Conservation (phyloP, 2,888 invertebrate species). For the Drosophila atripex region DNA sequence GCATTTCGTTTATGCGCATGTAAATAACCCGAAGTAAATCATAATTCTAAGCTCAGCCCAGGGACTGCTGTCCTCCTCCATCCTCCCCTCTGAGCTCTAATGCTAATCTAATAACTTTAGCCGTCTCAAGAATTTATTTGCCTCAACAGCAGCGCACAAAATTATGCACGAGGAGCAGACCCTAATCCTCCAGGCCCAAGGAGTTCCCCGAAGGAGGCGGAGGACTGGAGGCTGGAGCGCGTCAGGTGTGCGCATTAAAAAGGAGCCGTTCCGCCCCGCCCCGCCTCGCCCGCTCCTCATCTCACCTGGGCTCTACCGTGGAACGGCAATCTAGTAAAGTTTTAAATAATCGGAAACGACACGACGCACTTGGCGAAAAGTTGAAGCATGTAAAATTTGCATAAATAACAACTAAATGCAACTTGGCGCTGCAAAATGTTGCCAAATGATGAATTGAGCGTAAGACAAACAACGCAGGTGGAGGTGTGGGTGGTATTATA, state of each 20-base stretch:
- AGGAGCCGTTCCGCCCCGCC: constrained; percentile 30
- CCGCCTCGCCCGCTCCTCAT: neutral
- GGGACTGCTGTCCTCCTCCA: constrained; percentile 9
- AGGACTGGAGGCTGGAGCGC: constrained; percentile 53
- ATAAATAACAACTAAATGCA: constrained; percentile 82
- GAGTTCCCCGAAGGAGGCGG: constrained; percentile 51
- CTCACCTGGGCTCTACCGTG: neutral
- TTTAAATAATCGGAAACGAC: constrained; percentile 80
- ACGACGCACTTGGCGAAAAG: constrained; percentile 76
- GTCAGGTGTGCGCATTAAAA: constrained; percentile 79
- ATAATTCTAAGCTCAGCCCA: constrained; percentile 70
- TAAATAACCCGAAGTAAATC: constrained; percentile 72
- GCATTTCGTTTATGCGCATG: constrained; percentile 66
- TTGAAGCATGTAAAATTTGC: constrained; percentile 80
- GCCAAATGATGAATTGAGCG: constrained; percentile 67
- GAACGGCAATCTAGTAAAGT: constrained; percentile 59
- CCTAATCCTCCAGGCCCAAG: constrained; percentile 54
- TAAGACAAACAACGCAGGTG: constrained; percentile 10
- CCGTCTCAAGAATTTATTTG: constrained; percentile 74
- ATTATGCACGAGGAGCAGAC: constrained; percentile 67
- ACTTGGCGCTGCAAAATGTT: constrained; percentile 77
- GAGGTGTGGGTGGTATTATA: constrained; percentile 1
- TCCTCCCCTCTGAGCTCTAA: constrained; percentile 54
- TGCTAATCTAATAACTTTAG: constrained; percentile 80
- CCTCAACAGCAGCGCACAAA: constrained; percentile 74